Conservation (phyloP, 2,797 vertebrate genomes). For the Eulemur coronatus region DNA sequence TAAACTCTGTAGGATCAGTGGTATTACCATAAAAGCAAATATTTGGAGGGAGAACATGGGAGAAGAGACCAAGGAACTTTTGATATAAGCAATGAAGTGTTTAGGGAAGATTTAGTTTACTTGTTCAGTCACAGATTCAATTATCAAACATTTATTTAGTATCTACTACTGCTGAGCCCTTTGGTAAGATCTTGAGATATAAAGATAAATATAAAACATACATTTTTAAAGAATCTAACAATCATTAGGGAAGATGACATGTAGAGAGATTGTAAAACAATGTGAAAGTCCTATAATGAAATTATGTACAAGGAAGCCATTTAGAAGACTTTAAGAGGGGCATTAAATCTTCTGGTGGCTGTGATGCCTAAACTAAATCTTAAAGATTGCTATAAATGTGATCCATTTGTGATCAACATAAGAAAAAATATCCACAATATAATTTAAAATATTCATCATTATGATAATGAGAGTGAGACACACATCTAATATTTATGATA, state of each 20-base stretch:
- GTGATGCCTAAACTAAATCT: neutral
- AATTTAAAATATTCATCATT: neutral
- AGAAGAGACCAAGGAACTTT: neutral
- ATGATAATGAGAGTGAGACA: neutral
- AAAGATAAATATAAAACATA: neutral
- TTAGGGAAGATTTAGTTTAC: neutral
- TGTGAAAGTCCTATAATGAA: neutral
- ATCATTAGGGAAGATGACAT: neutral
- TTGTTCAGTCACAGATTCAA: neutral
- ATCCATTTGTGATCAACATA: neutral
- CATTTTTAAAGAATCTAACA: neutral
- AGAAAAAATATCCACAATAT: neutral
- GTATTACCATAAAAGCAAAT: neutral
- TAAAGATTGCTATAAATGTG: neutral
- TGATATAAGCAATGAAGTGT: neutral
- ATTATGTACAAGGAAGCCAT: neutral
- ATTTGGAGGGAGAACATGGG: neutral
- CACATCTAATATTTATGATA: neutral
- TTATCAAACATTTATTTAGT: neutral
- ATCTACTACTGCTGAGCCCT: neutral
- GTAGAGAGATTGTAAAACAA: neutral
- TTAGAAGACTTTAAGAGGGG: neutral
- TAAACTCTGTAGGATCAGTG: neutral
- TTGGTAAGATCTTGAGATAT: neutral
- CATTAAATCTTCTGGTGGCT: neutral